These are phyloP conservation scores for Podilymbus podiceps DNA, from an alignment of 2,113 vertebrate species.

Conservation along the genomic window DNA sequence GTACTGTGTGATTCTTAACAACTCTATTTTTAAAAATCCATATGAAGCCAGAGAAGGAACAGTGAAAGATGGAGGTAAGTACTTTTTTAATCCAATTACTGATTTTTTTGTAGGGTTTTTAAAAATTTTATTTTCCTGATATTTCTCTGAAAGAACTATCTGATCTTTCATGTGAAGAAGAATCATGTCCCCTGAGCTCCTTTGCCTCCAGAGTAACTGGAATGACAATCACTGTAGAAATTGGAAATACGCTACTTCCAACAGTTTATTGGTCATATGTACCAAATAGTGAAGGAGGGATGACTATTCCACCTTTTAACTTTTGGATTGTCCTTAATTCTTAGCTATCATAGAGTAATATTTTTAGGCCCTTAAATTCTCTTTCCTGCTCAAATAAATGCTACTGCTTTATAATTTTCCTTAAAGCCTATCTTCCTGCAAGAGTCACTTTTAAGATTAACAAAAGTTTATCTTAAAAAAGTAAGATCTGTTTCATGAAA, in stretches of 20 bases:
- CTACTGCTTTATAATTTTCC: background rate
- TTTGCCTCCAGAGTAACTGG: background rate
- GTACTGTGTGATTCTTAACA: slow-evolving; percentile 67
- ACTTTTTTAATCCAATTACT: background rate
- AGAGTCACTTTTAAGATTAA: background rate
- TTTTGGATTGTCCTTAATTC: background rate
- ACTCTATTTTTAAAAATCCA: slow-evolving; percentile 25
- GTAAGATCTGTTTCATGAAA: background rate
- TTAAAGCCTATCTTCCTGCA: background rate
- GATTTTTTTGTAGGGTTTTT: background rate
- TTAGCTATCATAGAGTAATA: background rate
- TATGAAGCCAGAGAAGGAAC: background rate
- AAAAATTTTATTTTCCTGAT: background rate
- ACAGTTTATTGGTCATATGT: background rate
- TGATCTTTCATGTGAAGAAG: background rate
- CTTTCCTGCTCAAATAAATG: background rate
- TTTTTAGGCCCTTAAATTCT: background rate
- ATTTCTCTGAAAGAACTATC: background rate
- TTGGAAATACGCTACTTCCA: background rate
- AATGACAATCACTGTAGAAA: background rate
- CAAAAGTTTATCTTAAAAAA: background rate
- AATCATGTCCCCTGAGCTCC: background rate
- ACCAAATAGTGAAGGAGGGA: background rate
- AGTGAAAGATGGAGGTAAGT: slow-evolving; percentile 31
- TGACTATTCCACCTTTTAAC: background rate